Base-by-base conservation (phyloP, 2,797 vertebrate genomes). In the Gallinago solitaria region DNA sequence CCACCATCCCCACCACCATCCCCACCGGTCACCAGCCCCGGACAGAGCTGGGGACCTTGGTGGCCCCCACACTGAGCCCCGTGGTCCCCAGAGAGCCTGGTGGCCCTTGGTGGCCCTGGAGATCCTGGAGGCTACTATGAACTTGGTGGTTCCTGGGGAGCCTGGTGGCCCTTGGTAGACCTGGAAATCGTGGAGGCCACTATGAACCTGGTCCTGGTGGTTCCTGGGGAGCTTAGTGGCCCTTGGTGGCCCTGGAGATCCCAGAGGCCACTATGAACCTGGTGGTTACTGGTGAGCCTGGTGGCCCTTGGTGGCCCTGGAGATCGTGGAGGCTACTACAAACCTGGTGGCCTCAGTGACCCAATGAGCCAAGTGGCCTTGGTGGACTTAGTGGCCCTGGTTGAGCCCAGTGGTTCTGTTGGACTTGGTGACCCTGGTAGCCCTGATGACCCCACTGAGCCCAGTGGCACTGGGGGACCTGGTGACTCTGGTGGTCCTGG, bases 11-110 rank as follows among this genome's bases (percentile, higher is more conserved):
- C 41, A 43, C 1, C 39, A 11, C 28, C 28, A 14, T 10, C 39
- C 12, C 1, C 2, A 8, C 20, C 4, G 5, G 48, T 9, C 41
- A 57, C 23, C 50, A 3, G 11, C 9, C n/a, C 1, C 1, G 39
- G 45, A 6, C 12, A 12, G 35, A 17, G 51, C 6, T 28, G 7
- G 9, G n/a, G 28, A 35, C 47, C 16, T 19, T 2, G 23, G 54
- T 11, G 71, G n/a, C 39, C 45, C 6, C 39, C 39, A 41, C 16
- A 3, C 5, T 24, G 47, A 30, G 35, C 30, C 35, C 13, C 4
- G 24, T 6, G 19, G 48, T 10, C 39, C 39, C 13, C 9, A 2
- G 23, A 10, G 57, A 35, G 33, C 23, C n/a, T 16, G 3, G 6
- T 51, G 51, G 47, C 24, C 9, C 32, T 24, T 53, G 37, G 18